Percentiles rank a stretch among this genome's conserved stretches.
phyloP scores from a whole-genome alignment of 2,888 invertebrate species.

The Macroteleia sp. region DNA sequence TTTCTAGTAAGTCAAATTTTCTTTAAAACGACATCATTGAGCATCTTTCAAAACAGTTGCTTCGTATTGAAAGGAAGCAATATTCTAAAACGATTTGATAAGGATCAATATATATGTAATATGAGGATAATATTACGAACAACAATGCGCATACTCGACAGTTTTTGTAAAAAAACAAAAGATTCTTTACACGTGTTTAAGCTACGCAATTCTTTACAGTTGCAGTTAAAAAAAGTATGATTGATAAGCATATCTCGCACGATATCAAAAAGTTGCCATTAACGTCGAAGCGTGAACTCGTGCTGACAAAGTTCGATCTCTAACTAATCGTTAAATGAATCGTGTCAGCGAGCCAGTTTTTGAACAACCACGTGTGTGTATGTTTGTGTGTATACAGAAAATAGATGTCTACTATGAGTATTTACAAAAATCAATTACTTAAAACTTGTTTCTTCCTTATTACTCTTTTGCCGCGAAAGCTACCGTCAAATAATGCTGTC shows the following conservation, averaged over 20 bases:
- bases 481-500: constrained; percentile 26
- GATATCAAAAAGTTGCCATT: constrained; percentile 43
- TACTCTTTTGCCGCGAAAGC: constrained; percentile 1
- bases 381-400: constrained; percentile 20
- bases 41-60: constrained; percentile 64
- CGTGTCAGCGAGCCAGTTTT: constrained; percentile 31
- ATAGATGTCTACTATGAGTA: constrained; percentile 24
- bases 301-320: constrained; percentile 4
- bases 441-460: constrained; percentile 1
- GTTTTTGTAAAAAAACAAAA: constrained; percentile 51
- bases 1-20: constrained; percentile 45
- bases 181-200: constrained; percentile 44
- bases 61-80: constrained; percentile 44
- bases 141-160: constrained; percentile 52
- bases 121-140: constrained; percentile 52
- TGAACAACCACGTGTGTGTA: constrained; percentile 34
- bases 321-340: background rate
- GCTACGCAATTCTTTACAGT: constrained; percentile 57
- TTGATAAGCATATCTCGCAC: constrained; percentile 54
- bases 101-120: constrained; percentile 49
- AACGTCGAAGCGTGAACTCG: constrained; percentile 45
- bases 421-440: constrained; percentile 41
- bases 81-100: constrained; percentile 55
- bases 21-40: constrained; percentile 62
- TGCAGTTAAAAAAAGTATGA: constrained; percentile 49